phyloP scores from a whole-genome alignment of 2,888 invertebrate species.

The Pristionchus exspectatus region DNA sequence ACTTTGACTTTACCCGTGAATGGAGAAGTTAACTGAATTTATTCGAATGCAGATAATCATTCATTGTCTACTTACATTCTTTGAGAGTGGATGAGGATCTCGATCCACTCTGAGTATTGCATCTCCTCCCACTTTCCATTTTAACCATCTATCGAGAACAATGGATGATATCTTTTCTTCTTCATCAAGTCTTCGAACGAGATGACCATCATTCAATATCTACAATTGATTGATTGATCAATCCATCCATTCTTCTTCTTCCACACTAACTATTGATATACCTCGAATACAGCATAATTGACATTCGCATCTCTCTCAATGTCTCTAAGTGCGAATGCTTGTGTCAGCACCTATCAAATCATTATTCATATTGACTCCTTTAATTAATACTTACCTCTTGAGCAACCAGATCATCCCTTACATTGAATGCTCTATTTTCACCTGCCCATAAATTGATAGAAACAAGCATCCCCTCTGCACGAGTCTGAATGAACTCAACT shows the following conservation, averaged over 20 bases:
- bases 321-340: slow-evolving; percentile 52
- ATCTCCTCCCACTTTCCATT: slow-evolving; percentile 56
- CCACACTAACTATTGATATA: not conserved
- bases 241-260: not conserved
- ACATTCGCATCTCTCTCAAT: slow-evolving; percentile 50
- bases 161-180: slow-evolving; percentile 62
- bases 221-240: not conserved
- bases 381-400: slow-evolving; percentile 60
- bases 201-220: slow-evolving; percentile 58
- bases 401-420: slow-evolving; percentile 68
- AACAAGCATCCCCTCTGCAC: slow-evolving; percentile 73
- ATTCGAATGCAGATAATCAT: not conserved
- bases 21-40: slow-evolving; percentile 58
- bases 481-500: slow-evolving; percentile 53
- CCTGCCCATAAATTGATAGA: slow-evolving; percentile 74
- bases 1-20: slow-evolving; percentile 75
- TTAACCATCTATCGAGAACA: slow-evolving; percentile 59
- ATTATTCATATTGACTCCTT: not conserved
- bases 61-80: not conserved
- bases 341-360: slow-evolving; percentile 40
- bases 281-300: slow-evolving; percentile 73
- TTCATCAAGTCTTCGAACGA: slow-evolving; percentile 59
- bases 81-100: slow-evolving; percentile 63
- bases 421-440: slow-evolving; percentile 77
- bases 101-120: slow-evolving; percentile 60